A percentile compares a stretch with the other conserved stretches of the same genome.
Evolutionary conservation across 2,797 vertebrate species (phyloP).

Genomic region (Chiroxiphia lanceolata): DNA sequence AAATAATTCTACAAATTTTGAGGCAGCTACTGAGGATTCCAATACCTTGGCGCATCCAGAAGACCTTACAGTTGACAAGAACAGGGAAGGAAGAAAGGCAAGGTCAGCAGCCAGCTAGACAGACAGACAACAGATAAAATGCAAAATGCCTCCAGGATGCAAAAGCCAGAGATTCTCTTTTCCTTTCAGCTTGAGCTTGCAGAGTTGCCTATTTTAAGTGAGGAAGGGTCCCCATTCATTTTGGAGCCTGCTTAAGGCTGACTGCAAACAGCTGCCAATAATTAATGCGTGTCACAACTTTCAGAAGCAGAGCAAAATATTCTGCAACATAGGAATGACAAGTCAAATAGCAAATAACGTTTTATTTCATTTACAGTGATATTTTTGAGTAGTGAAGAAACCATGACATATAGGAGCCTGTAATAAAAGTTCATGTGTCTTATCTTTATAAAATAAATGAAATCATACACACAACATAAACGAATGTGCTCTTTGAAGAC

Average conservation of each 20-base stretch:
- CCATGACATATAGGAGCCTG: constrained; percentile 34
- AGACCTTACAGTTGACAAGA: background rate
- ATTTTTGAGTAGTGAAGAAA: constrained; percentile 48
- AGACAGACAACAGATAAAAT: background rate
- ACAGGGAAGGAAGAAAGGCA: background rate
- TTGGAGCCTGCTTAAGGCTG: background rate
- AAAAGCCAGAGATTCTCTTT: background rate
- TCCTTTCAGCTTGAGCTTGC: background rate
- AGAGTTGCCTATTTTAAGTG: background rate
- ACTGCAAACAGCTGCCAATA: background rate
- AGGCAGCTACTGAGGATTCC: background rate
- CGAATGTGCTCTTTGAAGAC: constrained; percentile 24
- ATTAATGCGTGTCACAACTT: background rate
- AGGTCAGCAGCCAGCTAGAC: background rate
- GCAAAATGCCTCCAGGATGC: background rate
- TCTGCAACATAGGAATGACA: constrained; percentile 17
- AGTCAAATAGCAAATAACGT: constrained; percentile 61
- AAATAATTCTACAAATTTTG: background rate
- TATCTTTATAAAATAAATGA: constrained; percentile 34
- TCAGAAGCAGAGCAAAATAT: background rate
- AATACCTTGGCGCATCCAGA: background rate
- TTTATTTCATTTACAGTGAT: constrained; percentile 77
- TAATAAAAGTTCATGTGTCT: constrained; percentile 41
- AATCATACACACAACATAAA: constrained; percentile 27
- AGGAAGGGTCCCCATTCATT: background rate